Conservation (phyloP, 2,113 vertebrate species). For the Ramphastos sulfuratus region DNA sequence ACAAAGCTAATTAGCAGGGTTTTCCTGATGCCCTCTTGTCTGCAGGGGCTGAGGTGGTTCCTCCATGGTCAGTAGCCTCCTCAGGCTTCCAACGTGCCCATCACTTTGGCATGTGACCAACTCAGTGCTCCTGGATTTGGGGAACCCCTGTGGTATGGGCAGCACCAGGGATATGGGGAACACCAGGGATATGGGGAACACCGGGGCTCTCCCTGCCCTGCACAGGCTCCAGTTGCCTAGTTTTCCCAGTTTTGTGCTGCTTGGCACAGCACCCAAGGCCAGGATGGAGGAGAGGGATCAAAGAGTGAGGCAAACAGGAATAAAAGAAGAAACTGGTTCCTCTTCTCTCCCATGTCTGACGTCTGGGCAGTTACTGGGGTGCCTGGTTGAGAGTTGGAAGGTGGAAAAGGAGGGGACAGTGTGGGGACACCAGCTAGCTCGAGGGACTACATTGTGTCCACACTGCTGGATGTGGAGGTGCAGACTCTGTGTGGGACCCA, state of each 20-base stretch:
- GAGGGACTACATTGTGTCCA: rapidly evolving
- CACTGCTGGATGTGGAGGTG: background rate
- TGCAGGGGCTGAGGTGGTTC: background rate
- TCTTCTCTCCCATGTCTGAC: background rate
- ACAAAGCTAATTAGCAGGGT: background rate
- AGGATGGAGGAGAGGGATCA: background rate
- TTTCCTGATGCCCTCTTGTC: background rate
- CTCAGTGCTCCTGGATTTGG: background rate
- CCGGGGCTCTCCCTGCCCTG: background rate
- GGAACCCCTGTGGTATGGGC: background rate
- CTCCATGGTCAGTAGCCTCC: too few species aligned
- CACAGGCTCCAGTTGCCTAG: background rate
- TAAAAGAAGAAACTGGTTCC: background rate
- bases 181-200: background rate
- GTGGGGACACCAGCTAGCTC: rapidly evolving
- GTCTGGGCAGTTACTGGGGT: rapidly evolving
- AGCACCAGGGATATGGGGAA: background rate
- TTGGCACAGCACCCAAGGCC: background rate
- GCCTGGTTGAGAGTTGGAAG: background rate
- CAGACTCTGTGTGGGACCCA: rapidly evolving
- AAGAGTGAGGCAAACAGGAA: background rate
- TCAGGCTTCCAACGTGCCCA: background rate
- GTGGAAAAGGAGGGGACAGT: background rate
- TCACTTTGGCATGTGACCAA: rapidly evolving
- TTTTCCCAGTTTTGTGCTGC: background rate